Conservation (phyloP, 2,113 vertebrate species). For the Neofelis nebulosa region DNA sequence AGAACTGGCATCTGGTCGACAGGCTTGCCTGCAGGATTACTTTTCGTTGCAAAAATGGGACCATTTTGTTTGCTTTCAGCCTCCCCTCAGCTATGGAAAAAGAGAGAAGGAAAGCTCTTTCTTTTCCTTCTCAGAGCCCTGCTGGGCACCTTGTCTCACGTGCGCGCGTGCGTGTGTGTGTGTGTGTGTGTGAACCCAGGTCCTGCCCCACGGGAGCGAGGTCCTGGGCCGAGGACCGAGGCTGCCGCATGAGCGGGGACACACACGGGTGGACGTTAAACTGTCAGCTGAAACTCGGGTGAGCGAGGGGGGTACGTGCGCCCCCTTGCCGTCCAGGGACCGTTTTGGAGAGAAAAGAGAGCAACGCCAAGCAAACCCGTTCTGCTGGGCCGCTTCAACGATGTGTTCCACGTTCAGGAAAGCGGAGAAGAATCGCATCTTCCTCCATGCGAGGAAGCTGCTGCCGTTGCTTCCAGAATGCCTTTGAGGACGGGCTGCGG, state of each 20-base stretch:
- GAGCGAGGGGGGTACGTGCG: neutral
- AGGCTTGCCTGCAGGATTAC: neutral
- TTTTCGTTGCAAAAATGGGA: neutral
- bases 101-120: neutral
- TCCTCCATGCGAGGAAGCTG: neutral
- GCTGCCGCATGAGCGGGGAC: neutral
- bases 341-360: neutral
- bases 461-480: neutral
- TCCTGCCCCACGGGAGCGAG: neutral
- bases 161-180: neutral
- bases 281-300: neutral
- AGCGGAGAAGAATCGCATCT: neutral
- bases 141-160: neutral
- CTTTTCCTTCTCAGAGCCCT: neutral
- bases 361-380: neutral
- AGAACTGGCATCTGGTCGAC: neutral
- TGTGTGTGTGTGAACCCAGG: neutral
- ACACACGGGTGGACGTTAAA: fast-evolving
- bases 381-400: neutral
- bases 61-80: slow-evolving; percentile 16
- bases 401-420: neutral
- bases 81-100: neutral
- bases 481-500: neutral
- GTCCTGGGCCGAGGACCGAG: neutral
- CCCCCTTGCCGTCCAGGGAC: neutral